Evolutionary conservation across 2,888 invertebrate genomes (phyloP).

Genomic region (Mellilla xanthometata): DNA sequence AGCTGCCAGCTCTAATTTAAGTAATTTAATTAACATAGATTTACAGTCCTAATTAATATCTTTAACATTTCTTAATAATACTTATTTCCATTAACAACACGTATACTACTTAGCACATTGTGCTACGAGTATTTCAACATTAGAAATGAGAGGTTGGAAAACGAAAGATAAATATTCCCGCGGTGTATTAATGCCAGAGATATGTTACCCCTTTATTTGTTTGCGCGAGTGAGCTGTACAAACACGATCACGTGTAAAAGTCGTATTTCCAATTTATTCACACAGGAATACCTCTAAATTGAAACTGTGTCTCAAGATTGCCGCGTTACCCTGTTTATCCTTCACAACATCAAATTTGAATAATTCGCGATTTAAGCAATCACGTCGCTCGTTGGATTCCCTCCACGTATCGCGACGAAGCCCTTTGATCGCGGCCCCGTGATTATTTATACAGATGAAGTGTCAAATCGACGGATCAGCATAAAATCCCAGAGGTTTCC

Average conservation of each 20-base stretch:
- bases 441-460: slow-evolving; percentile 33
- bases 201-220: not conserved
- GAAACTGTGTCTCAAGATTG: slow-evolving; percentile 26
- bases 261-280: slow-evolving; percentile 22
- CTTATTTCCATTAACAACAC: too few species aligned
- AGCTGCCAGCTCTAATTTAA: too few species aligned
- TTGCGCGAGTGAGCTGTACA: not conserved
- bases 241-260: slow-evolving; percentile 9
- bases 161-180: too few species aligned
- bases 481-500: slow-evolving; percentile 31
- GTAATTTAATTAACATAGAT: too few species aligned
- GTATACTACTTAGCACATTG: too few species aligned
- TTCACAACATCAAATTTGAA: slow-evolving; percentile 29
- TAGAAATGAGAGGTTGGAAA: too few species aligned
- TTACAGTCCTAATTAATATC: too few species aligned
- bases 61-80: too few species aligned
- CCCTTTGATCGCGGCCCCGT: slow-evolving; percentile 25
- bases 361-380: slow-evolving; percentile 28
- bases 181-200: not conserved
- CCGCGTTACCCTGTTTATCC: slow-evolving; percentile 27
- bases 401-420: slow-evolving; percentile 17
- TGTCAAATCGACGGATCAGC: slow-evolving; percentile 33
- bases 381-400: slow-evolving; percentile 18
- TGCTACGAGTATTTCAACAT: too few species aligned
- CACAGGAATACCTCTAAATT: slow-evolving; percentile 27